A percentile compares a stretch with the other conserved stretches of the same genome.
Evolutionary conservation across 2,888 invertebrate species (phyloP).

Genomic region (Phalera bucephala): DNA sequence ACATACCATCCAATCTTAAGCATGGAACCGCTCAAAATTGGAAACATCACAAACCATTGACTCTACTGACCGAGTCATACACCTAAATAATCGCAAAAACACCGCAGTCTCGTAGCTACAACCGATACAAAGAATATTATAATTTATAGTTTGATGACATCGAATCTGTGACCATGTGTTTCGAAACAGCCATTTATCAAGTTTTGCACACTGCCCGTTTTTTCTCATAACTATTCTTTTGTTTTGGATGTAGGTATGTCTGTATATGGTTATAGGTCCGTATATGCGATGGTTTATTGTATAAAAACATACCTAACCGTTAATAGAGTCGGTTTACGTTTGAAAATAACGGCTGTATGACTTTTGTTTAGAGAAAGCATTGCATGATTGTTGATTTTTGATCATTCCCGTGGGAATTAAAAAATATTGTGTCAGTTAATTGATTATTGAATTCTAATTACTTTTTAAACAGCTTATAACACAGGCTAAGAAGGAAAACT

Average conservation of each 20-base stretch:
- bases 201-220: conserved; percentile 2
- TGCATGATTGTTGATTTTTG: background rate
- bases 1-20: too few species aligned
- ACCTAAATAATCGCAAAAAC: too few species aligned
- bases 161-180: background rate
- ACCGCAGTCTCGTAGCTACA: too few species aligned
- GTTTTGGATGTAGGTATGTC: background rate
- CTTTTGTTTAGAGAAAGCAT: background rate
- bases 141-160: conserved; percentile 3
- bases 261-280: background rate
- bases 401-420: background rate
- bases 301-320: background rate
- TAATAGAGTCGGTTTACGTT: background rate
- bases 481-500: too few species aligned
- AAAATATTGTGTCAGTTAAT: background rate
- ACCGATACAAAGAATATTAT: background rate
- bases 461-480: too few species aligned
- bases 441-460: too few species aligned
- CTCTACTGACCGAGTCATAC: too few species aligned
- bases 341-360: background rate
- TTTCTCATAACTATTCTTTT: background rate
- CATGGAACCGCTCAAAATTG: too few species aligned
- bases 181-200: too few species aligned
- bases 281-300: background rate
- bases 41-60: too few species aligned